A percentile compares a stretch with the other conserved stretches of the same genome.
Evolutionary conservation across 2,888 invertebrate genomes (phyloP).

Genomic region (Glaucopsyche alexis): DNA sequence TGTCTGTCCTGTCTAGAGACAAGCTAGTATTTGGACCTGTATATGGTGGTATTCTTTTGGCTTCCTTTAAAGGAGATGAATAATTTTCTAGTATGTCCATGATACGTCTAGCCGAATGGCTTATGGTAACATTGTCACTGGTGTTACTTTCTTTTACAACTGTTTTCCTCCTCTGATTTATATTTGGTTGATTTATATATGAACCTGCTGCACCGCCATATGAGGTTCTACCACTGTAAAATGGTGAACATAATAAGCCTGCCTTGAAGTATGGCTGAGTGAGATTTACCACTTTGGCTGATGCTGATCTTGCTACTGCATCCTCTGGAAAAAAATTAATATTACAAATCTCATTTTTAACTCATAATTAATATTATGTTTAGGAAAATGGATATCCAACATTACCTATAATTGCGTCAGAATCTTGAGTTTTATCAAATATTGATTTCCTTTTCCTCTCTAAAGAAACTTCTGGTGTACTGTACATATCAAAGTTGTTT

Average conservation of each 20-base stretch:
- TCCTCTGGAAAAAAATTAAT: slow-evolving; percentile 41
- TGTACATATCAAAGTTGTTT: slow-evolving; percentile 44
- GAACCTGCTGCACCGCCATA: slow-evolving; percentile 86
- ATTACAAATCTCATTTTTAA: slow-evolving; percentile 27
- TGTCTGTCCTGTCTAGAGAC: slow-evolving; percentile 35
- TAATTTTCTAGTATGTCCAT: slow-evolving; percentile 90
- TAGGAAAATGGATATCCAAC: slow-evolving; percentile 24
- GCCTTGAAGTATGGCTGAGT: slow-evolving; percentile 60
- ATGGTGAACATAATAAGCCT: slow-evolving; percentile 80
- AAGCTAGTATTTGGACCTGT: slow-evolving; percentile 42
- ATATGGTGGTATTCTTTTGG: slow-evolving; percentile 84
- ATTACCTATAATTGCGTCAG: slow-evolving; percentile 34
- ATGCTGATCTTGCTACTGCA: slow-evolving; percentile 51
- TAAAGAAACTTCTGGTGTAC: slow-evolving; percentile 47
- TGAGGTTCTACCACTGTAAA: slow-evolving; percentile 86
- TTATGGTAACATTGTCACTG: slow-evolving; percentile 66
- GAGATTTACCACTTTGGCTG: slow-evolving; percentile 59
- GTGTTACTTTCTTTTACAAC: slow-evolving; percentile 49
- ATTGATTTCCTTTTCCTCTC: slow-evolving; percentile 56
- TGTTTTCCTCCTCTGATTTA: slow-evolving; percentile 50
- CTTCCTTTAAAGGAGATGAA: slow-evolving; percentile 89
- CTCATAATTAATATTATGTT: not conserved
- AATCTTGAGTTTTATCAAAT: slow-evolving; percentile 42
- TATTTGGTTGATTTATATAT: slow-evolving; percentile 70
- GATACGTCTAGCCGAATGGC: slow-evolving; percentile 88